Evolutionary conservation across 2,113 vertebrate species (phyloP).

Genomic region (Capra hircus): DNA sequence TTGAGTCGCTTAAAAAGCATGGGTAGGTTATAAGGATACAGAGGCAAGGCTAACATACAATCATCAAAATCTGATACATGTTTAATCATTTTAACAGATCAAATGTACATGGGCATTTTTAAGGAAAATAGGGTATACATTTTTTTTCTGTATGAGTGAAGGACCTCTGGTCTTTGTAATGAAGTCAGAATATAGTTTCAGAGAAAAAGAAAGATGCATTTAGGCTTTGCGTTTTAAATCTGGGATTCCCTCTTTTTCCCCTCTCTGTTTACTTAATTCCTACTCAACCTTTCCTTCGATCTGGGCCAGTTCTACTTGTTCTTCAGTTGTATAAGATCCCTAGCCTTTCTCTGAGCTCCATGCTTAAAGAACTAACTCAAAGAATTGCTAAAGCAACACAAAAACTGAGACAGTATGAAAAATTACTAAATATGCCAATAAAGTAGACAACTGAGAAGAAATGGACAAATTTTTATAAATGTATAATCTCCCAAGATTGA

Average conservation of each 20-base stretch:
- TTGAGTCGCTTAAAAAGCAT: not conserved
- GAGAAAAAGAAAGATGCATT: not conserved
- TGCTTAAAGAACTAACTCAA: not conserved
- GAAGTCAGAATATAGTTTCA: not conserved
- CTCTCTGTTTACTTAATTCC: not conserved
- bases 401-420: not conserved
- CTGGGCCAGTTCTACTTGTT: not conserved
- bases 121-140: not conserved
- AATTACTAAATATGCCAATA: not conserved
- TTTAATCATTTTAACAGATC: not conserved
- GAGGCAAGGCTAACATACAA: not conserved
- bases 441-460: not conserved
- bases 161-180: not conserved
- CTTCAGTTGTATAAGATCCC: not conserved
- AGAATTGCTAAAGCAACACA: not conserved
- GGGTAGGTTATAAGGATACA: not conserved
- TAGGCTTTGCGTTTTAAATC: not conserved
- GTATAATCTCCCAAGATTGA: not conserved
- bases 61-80: not conserved
- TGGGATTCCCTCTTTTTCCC: not conserved
- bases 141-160: not conserved
- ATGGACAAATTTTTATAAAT: not conserved
- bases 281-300: not conserved
- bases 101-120: not conserved
- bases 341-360: not conserved